Percentiles rank a stretch among this genome's conserved stretches.
phyloP scores from a whole-genome alignment of 2,888 invertebrate genomes.

The Augochlorella aurata region DNA sequence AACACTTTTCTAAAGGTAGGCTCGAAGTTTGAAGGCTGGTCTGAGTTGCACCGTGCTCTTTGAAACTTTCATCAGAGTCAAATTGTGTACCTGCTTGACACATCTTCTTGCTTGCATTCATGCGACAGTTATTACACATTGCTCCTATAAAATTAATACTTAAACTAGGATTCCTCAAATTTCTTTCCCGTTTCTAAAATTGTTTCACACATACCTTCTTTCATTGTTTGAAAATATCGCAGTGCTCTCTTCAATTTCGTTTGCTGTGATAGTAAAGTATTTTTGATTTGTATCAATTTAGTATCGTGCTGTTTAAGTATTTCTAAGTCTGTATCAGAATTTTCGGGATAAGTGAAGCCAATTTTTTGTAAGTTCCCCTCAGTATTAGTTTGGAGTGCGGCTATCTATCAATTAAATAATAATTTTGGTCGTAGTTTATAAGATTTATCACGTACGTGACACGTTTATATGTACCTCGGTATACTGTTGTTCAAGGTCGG shows the following conservation, averaged over 20 bases:
- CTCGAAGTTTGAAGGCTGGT: conserved; percentile 71
- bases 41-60: conserved; percentile 75
- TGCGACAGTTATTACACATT: conserved; percentile 71
- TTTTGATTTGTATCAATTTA: conserved; percentile 85
- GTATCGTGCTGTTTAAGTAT: conserved; percentile 87
- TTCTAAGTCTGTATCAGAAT: conserved; percentile 85
- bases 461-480: conserved; percentile 77
- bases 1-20: conserved; percentile 74
- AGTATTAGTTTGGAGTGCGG: conserved; percentile 84
- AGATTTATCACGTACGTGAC: conserved; percentile 1
- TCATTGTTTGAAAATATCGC: conserved; percentile 81
- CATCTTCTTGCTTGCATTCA: conserved; percentile 73
- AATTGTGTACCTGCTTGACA: conserved; percentile 77
- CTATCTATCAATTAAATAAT: conserved; percentile 83
- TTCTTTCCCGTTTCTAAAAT: not conserved
- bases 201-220: conserved; percentile 71
- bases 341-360: conserved; percentile 85
- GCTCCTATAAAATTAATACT: conserved; percentile 59
- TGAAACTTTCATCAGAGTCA: conserved; percentile 72
- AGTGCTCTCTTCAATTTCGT: conserved; percentile 83
- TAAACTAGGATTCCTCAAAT: not conserved
- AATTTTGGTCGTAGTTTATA: conserved; percentile 16
- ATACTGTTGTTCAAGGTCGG: conserved; percentile 87
- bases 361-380: conserved; percentile 85
- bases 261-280: conserved; percentile 86